Percentiles rank a stretch among this genome's conserved stretches.
These are phyloP conservation scores for Tauraco erythrolophus DNA, from an alignment of 2,113 vertebrate genomes.

Conservation along the genomic window DNA sequence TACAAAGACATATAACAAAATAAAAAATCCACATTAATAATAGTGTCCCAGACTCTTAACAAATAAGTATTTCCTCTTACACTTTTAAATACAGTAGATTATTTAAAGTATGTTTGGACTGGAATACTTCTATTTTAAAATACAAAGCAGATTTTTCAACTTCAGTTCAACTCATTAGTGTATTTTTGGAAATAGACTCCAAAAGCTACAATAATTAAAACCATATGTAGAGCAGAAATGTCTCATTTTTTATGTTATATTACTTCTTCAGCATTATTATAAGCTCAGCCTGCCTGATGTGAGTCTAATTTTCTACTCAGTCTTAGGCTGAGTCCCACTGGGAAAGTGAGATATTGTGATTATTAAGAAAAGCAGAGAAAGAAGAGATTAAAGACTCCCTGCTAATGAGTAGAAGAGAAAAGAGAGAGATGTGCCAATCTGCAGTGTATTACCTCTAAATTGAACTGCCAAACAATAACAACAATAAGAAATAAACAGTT, in stretches of 20 bases:
- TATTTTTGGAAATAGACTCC: background rate
- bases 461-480: slow-evolving; percentile 45
- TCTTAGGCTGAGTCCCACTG: slow-evolving; percentile 63
- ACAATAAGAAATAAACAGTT: slow-evolving; percentile 35
- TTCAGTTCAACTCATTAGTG: background rate
- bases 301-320: slow-evolving; percentile 70
- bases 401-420: slow-evolving; percentile 63
- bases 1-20: background rate
- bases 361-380: slow-evolving; percentile 59
- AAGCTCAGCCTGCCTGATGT: slow-evolving; percentile 37
- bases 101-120: background rate
- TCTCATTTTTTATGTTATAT: slow-evolving; percentile 23
- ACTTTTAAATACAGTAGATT: background rate
- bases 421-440: slow-evolving; percentile 47
- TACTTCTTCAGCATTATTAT: slow-evolving; percentile 62
- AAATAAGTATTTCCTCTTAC: background rate
- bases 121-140: background rate
- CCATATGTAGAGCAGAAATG: background rate
- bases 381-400: slow-evolving; percentile 49
- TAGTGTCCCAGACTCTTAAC: background rate
- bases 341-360: slow-evolving; percentile 65
- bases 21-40: background rate
- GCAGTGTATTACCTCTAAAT: slow-evolving; percentile 12
- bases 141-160: background rate
- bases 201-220: slow-evolving; percentile 37